Conservation (phyloP, 2,113 vertebrate species). For the Helogale parvula region DNA sequence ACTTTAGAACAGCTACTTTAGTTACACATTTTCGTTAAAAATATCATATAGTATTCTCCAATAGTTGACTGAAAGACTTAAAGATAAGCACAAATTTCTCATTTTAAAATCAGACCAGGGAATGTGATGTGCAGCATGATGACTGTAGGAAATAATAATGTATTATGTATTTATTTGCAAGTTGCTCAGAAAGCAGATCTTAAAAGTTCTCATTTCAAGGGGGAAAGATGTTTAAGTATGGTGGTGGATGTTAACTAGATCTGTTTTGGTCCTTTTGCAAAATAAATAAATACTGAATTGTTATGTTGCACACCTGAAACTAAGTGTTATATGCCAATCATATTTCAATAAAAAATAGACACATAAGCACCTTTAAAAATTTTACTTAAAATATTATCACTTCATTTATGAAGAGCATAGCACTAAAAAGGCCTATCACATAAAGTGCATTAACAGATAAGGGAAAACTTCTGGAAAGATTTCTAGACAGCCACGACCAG, state of each 20-base stretch:
- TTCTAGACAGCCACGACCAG: background rate
- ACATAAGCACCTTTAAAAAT: background rate
- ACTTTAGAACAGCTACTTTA: constrained; percentile 28
- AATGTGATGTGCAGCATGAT: background rate
- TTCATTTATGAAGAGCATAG: background rate
- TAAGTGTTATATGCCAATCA: background rate
- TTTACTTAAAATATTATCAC: background rate
- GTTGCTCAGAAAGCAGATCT: background rate
- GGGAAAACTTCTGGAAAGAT: background rate
- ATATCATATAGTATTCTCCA: background rate
- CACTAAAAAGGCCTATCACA: background rate
- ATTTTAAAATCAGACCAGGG: background rate
- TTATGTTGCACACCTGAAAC: background rate
- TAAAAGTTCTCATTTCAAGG: background rate
- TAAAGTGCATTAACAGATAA: background rate
- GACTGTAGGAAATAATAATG: background rate
- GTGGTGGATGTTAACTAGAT: background rate
- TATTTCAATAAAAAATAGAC: background rate
- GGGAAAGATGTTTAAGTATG: background rate
- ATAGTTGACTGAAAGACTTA: background rate
- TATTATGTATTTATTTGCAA: background rate
- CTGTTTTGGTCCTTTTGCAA: background rate
- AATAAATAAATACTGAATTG: background rate
- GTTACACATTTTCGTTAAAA: background rate
- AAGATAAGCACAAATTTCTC: background rate